phyloP scores from a whole-genome alignment of 2,888 invertebrate genomes.

The Stenoptilia bipunctidactyla region DNA sequence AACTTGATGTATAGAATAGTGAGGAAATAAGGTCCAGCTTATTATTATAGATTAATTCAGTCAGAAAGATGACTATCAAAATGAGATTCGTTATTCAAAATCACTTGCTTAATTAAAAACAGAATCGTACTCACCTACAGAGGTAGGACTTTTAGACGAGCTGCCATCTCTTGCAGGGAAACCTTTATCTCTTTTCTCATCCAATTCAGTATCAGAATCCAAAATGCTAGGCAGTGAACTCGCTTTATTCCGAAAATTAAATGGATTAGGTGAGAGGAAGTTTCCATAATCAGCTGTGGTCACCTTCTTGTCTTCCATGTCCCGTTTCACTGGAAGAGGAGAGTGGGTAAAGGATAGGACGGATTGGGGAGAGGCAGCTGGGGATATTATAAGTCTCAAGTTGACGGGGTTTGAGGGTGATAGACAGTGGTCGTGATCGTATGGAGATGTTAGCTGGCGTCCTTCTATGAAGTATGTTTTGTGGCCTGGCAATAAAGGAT shows the following conservation, averaged over 20 bases:
- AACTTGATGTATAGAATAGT: no score
- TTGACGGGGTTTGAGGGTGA: slow-evolving; percentile 57
- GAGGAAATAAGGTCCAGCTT: no score
- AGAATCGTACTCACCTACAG: slow-evolving; percentile 60
- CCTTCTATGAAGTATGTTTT: slow-evolving; percentile 90
- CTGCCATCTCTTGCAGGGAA: slow-evolving; percentile 56
- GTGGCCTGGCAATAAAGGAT: slow-evolving; percentile 66
- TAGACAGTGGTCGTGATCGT: slow-evolving; percentile 46
- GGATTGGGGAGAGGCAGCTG: slow-evolving; percentile 65
- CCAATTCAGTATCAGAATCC: slow-evolving; percentile 80
- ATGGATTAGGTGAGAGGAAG: slow-evolving; percentile 71
- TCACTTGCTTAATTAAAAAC: no score
- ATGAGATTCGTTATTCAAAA: no score
- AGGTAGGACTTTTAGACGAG: slow-evolving; percentile 76
- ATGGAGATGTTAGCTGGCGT: slow-evolving; percentile 71
- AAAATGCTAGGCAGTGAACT: slow-evolving; percentile 87
- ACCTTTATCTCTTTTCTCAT: slow-evolving; percentile 60
- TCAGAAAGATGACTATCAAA: no score
- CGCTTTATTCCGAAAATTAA: slow-evolving; percentile 73
- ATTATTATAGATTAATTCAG: no score
- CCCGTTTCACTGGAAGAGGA: slow-evolving; percentile 30
- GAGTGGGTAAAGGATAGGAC: slow-evolving; percentile 42
- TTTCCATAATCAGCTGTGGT: slow-evolving; percentile 48
- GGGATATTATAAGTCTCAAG: slow-evolving; percentile 73
- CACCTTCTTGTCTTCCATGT: slow-evolving; percentile 27